phyloP scores from a whole-genome alignment of 2,113 vertebrate species.

The Opisthocomus hoazin region DNA sequence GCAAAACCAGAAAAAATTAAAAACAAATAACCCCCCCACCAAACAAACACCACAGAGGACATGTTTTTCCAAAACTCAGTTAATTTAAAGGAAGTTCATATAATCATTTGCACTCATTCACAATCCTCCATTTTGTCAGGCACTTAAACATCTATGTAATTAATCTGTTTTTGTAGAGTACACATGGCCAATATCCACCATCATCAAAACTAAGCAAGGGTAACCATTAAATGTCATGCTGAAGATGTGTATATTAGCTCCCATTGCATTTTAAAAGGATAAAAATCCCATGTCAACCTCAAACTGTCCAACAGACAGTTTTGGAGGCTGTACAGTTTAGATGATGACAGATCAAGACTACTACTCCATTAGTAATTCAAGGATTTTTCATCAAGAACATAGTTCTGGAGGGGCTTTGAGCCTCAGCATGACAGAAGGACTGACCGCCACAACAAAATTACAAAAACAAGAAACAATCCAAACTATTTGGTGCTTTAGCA shows the following conservation, averaged over 20 bases:
- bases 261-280: background rate
- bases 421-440: background rate
- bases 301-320: background rate
- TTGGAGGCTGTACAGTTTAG: background rate
- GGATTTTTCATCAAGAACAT: background rate
- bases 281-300: background rate
- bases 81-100: background rate
- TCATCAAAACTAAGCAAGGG: background rate
- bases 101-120: background rate
- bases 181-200: background rate
- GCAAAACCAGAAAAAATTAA: background rate
- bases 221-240: background rate
- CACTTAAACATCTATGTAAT: background rate
- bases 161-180: background rate
- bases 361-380: background rate
- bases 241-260: background rate
- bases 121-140: background rate
- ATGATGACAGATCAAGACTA: background rate
- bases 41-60: background rate
- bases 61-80: background rate
- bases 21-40: background rate
- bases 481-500: background rate
- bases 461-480: background rate
- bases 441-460: background rate
- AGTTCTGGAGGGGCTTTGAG: background rate